phyloP scores from a whole-genome alignment of 2,888 invertebrate species.

The Neelides folsomi region DNA sequence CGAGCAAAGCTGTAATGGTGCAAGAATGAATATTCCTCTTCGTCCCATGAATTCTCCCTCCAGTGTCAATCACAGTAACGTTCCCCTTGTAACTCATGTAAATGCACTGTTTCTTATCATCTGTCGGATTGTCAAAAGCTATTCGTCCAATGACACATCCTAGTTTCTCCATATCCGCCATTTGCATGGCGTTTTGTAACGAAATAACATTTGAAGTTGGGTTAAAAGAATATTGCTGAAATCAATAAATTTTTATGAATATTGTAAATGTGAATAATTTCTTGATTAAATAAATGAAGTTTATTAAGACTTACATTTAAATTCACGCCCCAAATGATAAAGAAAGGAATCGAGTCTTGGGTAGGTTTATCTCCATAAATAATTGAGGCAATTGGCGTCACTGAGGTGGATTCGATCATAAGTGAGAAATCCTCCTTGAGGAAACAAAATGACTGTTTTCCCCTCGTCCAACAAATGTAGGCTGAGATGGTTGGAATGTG shows the following conservation, averaged over 20 bases:
- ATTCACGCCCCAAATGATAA: constrained; percentile 21
- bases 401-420: constrained; percentile 24
- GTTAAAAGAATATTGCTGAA: constrained; percentile 29
- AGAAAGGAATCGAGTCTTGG: constrained; percentile 24
- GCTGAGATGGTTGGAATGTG: constrained; percentile 19
- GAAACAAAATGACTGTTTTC: constrained; percentile 23
- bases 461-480: constrained; percentile 27
- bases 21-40: constrained; percentile 28
- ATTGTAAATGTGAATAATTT: too few species aligned
- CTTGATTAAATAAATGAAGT: too few species aligned
- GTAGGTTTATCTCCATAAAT: constrained; percentile 6
- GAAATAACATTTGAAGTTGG: constrained; percentile 24
- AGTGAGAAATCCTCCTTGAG: constrained; percentile 27
- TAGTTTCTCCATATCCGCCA: constrained; percentile 30
- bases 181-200: constrained; percentile 29
- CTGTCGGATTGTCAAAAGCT: constrained; percentile 25
- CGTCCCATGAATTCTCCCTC: constrained; percentile 28
- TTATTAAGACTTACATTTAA: constrained; percentile 18
- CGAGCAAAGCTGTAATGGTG: constrained; percentile 25
- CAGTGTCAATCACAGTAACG: constrained; percentile 25
- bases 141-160: constrained; percentile 20
- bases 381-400: constrained; percentile 20
- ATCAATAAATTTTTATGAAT: neutral
- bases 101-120: constrained; percentile 32
- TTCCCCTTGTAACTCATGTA: constrained; percentile 27